A percentile compares a stretch with the other conserved stretches of the same genome.
Evolutionary conservation across 2,113 vertebrate species (phyloP).

Genomic region (Crotalus helleri): DNA sequence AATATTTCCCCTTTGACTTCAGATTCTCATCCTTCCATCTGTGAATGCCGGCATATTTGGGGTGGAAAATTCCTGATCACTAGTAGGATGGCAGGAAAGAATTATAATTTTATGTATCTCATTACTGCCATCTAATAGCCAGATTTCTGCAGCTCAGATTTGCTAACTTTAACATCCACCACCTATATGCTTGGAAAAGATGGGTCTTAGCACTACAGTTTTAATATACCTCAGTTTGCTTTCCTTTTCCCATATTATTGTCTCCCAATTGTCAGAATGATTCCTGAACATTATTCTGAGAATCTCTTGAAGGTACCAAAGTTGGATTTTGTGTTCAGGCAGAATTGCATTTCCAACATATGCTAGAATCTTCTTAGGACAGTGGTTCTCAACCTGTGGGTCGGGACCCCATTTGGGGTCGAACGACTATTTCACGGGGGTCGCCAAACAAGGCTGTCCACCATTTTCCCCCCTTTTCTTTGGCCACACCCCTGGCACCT

Average conservation of each 20-base stretch:
- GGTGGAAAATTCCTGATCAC: background rate
- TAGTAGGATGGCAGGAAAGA: background rate
- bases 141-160: background rate
- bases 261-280: background rate
- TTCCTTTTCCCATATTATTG: background rate
- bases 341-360: background rate
- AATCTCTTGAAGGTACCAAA: background rate
- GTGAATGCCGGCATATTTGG: background rate
- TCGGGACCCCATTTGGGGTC: too few species aligned
- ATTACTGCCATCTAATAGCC: background rate
- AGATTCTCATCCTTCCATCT: background rate
- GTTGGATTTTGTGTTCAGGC: background rate
- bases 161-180: background rate
- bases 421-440: too few species aligned
- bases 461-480: too few species aligned
- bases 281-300: background rate
- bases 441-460: too few species aligned
- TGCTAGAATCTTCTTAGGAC: background rate
- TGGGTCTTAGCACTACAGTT: background rate
- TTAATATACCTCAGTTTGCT: background rate
- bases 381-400: too few species aligned
- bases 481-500: too few species aligned
- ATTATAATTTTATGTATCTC: background rate
- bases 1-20: background rate
- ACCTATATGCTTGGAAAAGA: background rate